Evolutionary conservation across 2,797 vertebrate species (phyloP).

Genomic region (Erethizon dorsatum): DNA sequence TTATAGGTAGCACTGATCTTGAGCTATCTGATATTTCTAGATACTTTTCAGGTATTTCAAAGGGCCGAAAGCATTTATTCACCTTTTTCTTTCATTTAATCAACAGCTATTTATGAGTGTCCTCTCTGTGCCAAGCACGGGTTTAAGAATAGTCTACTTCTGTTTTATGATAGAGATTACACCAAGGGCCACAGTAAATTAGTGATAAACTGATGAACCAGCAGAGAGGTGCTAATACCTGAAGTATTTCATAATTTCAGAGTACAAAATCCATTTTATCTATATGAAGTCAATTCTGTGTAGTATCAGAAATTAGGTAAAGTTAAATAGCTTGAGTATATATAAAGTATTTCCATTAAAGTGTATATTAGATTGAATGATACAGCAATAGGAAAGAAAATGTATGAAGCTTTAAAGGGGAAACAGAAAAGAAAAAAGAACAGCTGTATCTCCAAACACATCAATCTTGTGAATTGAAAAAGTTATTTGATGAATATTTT

Average conservation of each 20-base stretch:
- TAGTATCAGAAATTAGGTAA: not conserved
- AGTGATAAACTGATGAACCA: not conserved
- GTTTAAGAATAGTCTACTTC: not conserved
- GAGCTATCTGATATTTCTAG: not conserved
- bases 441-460: not conserved
- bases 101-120: not conserved
- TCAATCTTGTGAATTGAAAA: not conserved
- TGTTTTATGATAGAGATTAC: conserved; percentile 20
- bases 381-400: conserved; percentile 17
- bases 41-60: conserved; percentile 47
- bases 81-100: not conserved
- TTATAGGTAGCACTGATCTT: not conserved
- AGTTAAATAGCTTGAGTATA: not conserved
- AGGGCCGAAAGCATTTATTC: not conserved
- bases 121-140: not conserved
- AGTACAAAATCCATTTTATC: not conserved
- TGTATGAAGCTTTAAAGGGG: not conserved
- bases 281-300: not conserved
- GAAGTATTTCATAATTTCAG: conserved; percentile 36
- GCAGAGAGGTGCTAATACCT: not conserved
- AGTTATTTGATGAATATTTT: not conserved
- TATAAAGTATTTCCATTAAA: not conserved
- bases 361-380: not conserved
- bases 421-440: not conserved
- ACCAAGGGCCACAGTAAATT: not conserved